Conservation (phyloP, 2,797 vertebrate species). For the Propithecus perrieri region DNA sequence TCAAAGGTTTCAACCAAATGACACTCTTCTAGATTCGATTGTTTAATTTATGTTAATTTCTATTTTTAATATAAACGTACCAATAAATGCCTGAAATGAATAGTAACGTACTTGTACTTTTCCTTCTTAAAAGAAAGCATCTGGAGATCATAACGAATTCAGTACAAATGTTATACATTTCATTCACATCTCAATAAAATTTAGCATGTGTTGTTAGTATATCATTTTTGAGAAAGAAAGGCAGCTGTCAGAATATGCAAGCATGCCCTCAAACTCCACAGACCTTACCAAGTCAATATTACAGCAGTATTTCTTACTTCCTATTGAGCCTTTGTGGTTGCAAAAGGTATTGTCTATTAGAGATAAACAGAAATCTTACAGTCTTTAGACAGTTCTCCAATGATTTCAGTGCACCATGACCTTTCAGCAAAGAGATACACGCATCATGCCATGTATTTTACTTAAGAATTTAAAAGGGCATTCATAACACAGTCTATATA, state of each 20-base stretch:
- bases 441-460: not conserved
- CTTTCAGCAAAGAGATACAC: not conserved
- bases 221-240: not conserved
- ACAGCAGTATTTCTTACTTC: slow-evolving; percentile 5
- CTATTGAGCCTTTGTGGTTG: not conserved
- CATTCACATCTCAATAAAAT: not conserved
- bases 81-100: not conserved
- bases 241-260: not conserved
- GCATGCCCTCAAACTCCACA: not conserved
- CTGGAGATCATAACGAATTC: not conserved
- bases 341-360: not conserved
- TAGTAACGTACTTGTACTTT: not conserved
- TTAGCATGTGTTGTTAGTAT: not conserved
- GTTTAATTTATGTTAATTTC: not conserved
- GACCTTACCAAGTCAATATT: not conserved
- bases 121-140: slow-evolving; percentile 35
- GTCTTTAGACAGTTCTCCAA: slow-evolving; percentile 19
- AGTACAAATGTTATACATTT: not conserved
- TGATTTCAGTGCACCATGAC: not conserved
- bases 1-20: not conserved
- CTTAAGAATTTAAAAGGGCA: slow-evolving; percentile 60
- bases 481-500: not conserved
- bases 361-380: slow-evolving; percentile 9
- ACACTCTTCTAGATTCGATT: not conserved
- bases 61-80: slow-evolving; percentile 25